Evolutionary conservation across 37 sponge, comb jelly and placozoan genomes (phyloP), one percentile per base, ranked within the genome.

Genomic region (Sycon ciliatum): DNA sequence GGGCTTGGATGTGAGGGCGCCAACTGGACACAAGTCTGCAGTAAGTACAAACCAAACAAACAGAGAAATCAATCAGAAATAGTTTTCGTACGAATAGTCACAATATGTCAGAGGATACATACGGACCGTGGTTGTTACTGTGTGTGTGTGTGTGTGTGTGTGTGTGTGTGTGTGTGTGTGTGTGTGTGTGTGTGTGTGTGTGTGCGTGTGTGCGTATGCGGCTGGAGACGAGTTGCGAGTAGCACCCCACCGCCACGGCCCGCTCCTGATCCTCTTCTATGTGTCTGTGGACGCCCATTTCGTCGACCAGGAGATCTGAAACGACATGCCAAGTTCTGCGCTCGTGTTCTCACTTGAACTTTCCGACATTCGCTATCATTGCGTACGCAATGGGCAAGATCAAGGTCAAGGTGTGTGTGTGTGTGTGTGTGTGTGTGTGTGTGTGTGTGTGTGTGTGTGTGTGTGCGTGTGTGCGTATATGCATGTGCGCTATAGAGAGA

Each of bases 1-100:
- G 23, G 97, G 97, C 57, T 95, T 95, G 1, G 92, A 87, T 22
- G 95, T 95, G 6, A 95, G 84, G 1, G 95, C 95, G 38, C 95
- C 95, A 60, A 95, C 95, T 22, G 95, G 95, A 84, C 95, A 95
- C 57, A 95, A 39, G 71, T 95, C 93, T 79, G 61, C 5, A 39
- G 0, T 62, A 18, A 53, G 27, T 60, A 60, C 29, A 7, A 73
- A 2, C 35, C 32, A 37, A 39, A 26, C 6, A 34, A 36, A 27
- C n/a, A 13, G 74, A n/a, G 61, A 11, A 34, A 20, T 9, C 6
- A 6, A 6, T 22, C 6, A 26, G 6, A 20, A 6, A 9, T 32
- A 63, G 31, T 11, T 11, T 18, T 11, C n/a, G n/a, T n/a, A n/a
- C n/a, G n/a, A n/a, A n/a, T n/a, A n/a, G n/a, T n/a, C n/a, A n/a